A percentile compares a stretch with the other conserved stretches of the same genome.
Conservation (phyloP, 2,888 invertebrate genomes). For the Athalia rosae region DNA sequence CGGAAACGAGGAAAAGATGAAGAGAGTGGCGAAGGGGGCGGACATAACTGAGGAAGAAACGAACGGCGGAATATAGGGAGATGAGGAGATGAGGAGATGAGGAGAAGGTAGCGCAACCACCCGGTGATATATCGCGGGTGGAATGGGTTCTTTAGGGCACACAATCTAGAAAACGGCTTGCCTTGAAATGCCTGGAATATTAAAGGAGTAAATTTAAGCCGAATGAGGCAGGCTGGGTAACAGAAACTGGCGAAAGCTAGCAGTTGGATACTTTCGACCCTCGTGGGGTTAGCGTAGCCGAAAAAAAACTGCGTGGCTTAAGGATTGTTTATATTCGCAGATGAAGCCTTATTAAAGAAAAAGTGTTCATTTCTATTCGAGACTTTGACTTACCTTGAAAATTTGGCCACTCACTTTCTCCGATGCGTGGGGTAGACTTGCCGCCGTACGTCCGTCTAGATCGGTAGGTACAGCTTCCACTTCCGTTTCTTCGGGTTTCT, state of each 20-base stretch:
- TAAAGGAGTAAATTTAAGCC: slow-evolving; percentile 48
- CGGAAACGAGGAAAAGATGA: slow-evolving; percentile 16
- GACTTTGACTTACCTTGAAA: slow-evolving; percentile 14
- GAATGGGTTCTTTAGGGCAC: slow-evolving; percentile 46
- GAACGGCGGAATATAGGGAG: slow-evolving; percentile 46
- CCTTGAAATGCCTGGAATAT: slow-evolving; percentile 46
- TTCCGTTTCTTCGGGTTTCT: slow-evolving; percentile 3
- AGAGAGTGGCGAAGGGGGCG: slow-evolving; percentile 8
- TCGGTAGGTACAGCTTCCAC: slow-evolving; percentile 3
- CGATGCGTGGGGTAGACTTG: neutral
- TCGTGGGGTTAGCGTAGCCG: slow-evolving; percentile 29
- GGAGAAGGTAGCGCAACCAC: slow-evolving; percentile 31
- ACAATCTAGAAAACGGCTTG: slow-evolving; percentile 47
- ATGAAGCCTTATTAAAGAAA: slow-evolving; percentile 45
- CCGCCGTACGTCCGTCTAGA: slow-evolving; percentile 1
- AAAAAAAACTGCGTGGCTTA: slow-evolving; percentile 43
- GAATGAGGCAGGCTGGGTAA: slow-evolving; percentile 43
- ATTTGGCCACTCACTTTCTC: slow-evolving; percentile 12
- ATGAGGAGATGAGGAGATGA: neutral
- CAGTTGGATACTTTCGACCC: slow-evolving; percentile 37
- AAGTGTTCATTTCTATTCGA: slow-evolving; percentile 31
- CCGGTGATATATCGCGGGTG: slow-evolving; percentile 45
- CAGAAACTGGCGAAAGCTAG: slow-evolving; percentile 36
- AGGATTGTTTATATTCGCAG: slow-evolving; percentile 45
- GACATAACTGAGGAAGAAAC: slow-evolving; percentile 10